Evolutionary conservation across 2,113 vertebrate genomes (phyloP), one percentile per base, ranked within the genome.

Genomic region (Anoura caudifer): DNA sequence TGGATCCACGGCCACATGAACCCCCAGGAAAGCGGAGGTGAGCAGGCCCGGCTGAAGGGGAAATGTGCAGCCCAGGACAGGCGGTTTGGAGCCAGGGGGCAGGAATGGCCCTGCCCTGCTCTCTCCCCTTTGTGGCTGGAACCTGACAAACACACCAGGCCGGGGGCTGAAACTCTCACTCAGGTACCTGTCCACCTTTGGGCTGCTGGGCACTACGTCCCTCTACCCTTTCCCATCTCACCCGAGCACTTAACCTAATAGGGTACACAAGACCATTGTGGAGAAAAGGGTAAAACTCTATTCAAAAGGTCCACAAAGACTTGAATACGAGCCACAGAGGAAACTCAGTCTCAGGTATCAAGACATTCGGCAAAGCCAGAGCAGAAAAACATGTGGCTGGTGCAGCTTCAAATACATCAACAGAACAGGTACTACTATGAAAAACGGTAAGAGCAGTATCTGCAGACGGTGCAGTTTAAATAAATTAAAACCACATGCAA

Each of bases 21-120:
- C 1, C 43, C 41, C 73, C 3, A 4, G 28, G 54, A 33, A 31
- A 63, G 33, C 19, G 17, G 79, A 72, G 31, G 41, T 0, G 7
- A n/a, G 5, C 4, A 14, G 52, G n/a, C 14, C 12, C 3, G 36
- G 50, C 75, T 26, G 10, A 0, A 61, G 67, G 72, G 16, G 47
- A 15, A 41, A 52, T 0, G 19, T 4, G 36, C 2, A 41, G 93
- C 41, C 47, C 19, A 2, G 52, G 0, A 41, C 7, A 7, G 7
- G 43, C 2, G 6, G 50, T 2, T 3, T 2, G 14, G 75, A 31
- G 13, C 26, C n/a, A 38, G 17, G 76, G 0, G 1, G 3, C 14
- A 22, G 45, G 41, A 17, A n/a, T 7, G 11, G 38, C 3, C 5
- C 3, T 38, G 38, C 31, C 69, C 31, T 7, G 24, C 2, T 38